Evolutionary conservation across 2,113 vertebrate species (phyloP).

Genomic region (Montifringilla adamsi): DNA sequence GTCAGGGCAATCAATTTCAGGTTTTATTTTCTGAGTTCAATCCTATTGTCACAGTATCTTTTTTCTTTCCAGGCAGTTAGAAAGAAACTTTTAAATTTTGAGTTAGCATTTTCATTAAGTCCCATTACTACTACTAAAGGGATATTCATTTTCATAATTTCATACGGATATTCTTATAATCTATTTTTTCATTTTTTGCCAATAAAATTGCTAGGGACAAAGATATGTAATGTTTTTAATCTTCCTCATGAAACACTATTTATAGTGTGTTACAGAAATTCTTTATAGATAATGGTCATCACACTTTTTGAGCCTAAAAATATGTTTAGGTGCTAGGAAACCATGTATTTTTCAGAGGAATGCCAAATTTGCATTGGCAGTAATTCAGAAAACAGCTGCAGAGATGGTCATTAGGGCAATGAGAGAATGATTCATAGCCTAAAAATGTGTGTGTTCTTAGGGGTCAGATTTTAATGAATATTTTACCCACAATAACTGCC

Average conservation of each 20-base stretch:
- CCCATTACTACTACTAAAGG: slow-evolving; percentile 59
- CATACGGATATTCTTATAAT: slow-evolving; percentile 60
- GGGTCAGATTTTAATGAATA: slow-evolving; percentile 89
- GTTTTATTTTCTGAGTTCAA: slow-evolving; percentile 65
- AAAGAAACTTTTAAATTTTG: slow-evolving; percentile 56
- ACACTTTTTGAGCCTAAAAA: slow-evolving; percentile 64
- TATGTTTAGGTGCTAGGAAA: slow-evolving; percentile 72
- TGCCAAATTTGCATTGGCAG: slow-evolving; percentile 61
- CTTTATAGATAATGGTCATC: slow-evolving; percentile 65
- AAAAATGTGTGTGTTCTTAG: slow-evolving; percentile 79
- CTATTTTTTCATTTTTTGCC: slow-evolving; percentile 62
- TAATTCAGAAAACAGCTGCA: slow-evolving; percentile 51
- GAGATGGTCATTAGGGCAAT: slow-evolving; percentile 58
- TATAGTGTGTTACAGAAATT: slow-evolving; percentile 75
- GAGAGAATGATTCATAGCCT: slow-evolving; percentile 79
- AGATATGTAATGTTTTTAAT: slow-evolving; percentile 69
- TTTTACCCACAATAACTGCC: slow-evolving; percentile 97
- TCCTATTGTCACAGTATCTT: slow-evolving; percentile 57
- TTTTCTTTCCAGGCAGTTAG: slow-evolving; percentile 66
- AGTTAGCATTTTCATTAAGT: slow-evolving; percentile 64
- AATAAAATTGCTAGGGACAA: slow-evolving; percentile 65
- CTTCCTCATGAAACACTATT: slow-evolving; percentile 66
- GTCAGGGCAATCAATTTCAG: slow-evolving; percentile 71
- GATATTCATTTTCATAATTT: slow-evolving; percentile 67
- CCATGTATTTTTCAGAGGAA: slow-evolving; percentile 69